Conservation (phyloP, 37 sponge, comb jelly and placozoan genomes). For the Geodia barretti region DNA sequence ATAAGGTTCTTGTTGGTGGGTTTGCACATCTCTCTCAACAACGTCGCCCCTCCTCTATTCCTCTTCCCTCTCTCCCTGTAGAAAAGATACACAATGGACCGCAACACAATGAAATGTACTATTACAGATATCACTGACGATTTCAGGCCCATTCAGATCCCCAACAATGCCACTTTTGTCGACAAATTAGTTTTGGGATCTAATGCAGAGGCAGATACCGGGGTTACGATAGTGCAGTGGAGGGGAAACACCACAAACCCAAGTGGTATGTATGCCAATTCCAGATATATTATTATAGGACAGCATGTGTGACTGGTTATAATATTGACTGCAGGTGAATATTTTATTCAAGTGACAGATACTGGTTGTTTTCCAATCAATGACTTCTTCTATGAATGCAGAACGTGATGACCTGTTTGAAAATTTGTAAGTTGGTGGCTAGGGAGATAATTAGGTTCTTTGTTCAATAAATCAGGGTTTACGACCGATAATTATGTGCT, state of each 20-base stretch:
- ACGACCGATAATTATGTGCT: too few species aligned
- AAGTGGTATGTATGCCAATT: too few species aligned
- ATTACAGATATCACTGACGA: conserved; percentile 13
- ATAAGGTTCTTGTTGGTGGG: too few species aligned
- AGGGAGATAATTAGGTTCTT: too few species aligned
- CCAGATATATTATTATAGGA: neutral
- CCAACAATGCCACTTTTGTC: conserved; percentile 16
- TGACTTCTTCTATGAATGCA: neutral
- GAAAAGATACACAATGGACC: conserved; percentile 8
- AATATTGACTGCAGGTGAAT: neutral
- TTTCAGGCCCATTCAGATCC: conserved; percentile 28
- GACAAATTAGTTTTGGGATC: conserved; percentile 24
- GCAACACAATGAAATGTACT: conserved; percentile 10
- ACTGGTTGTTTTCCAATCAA: neutral
- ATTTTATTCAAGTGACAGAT: neutral
- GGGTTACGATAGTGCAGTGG: conserved; percentile 15
- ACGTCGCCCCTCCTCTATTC: too few species aligned
- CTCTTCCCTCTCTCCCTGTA: too few species aligned
- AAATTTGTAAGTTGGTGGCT: too few species aligned
- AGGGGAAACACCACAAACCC: neutral
- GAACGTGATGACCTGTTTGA: too few species aligned
- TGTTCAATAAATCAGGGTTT: too few species aligned
- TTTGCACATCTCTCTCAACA: too few species aligned
- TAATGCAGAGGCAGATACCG: conserved; percentile 2
- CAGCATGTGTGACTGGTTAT: neutral